Evolutionary conservation across 2,113 vertebrate genomes (phyloP).

Genomic region (Clinocottus analis): DNA sequence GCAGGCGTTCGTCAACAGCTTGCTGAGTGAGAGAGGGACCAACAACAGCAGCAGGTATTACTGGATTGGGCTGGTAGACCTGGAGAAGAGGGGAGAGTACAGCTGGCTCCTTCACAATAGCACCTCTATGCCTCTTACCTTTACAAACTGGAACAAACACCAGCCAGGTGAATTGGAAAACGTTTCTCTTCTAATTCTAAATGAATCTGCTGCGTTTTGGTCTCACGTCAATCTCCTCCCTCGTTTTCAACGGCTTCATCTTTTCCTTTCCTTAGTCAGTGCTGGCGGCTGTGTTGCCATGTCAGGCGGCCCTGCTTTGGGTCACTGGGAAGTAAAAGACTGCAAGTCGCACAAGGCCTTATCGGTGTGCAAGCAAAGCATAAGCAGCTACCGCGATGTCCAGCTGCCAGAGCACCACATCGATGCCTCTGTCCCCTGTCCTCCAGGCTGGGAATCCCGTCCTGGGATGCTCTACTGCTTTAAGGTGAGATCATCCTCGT

Average conservation of each 20-base stretch:
- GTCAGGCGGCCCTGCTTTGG: constrained; percentile 82
- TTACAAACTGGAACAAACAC: constrained; percentile 91
- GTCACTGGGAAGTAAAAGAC: constrained; percentile 94
- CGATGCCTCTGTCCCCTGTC: constrained; percentile 83
- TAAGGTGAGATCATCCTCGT: constrained; percentile 82
- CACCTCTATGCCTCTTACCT: constrained; percentile 74
- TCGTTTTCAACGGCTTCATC: background rate
- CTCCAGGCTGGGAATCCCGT: constrained; percentile 89
- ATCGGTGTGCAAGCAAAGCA: constrained; percentile 89
- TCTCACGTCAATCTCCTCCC: background rate
- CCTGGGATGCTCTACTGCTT: constrained; percentile 87
- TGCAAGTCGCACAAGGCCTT: constrained; percentile 89
- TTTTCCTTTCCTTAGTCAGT: constrained; percentile 75
- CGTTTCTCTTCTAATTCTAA: background rate
- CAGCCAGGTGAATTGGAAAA: constrained; percentile 85
- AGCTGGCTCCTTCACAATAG: constrained; percentile 82
- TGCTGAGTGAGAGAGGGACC: constrained; percentile 83
- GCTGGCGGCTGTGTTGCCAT: constrained; percentile 90
- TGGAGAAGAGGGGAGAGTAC: constrained; percentile 86
- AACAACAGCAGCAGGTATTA: constrained; percentile 83
- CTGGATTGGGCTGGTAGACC: constrained; percentile 91
- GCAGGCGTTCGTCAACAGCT: constrained; percentile 92
- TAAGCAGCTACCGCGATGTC: constrained; percentile 74
- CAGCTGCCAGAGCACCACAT: constrained; percentile 75
- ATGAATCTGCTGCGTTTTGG: background rate